Evolutionary conservation across 2,888 invertebrate species (phyloP), one percentile per base, ranked within the genome.

Genomic region (Trisateles emortualis): DNA sequence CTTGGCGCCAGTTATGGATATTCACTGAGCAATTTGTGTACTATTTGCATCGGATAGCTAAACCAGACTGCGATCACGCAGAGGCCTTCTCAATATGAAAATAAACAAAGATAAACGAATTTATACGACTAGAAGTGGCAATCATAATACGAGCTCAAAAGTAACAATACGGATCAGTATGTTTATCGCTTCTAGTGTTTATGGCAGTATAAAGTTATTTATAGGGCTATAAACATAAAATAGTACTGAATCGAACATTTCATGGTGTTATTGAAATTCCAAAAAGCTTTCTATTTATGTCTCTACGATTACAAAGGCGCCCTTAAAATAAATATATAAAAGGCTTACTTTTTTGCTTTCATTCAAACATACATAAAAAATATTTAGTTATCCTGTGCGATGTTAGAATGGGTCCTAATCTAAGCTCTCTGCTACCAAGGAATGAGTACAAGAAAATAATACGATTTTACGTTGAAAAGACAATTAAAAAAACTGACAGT

Each of bases 1-100:
- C 78, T 76, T 79, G 80, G 82, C 79, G 82, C 84, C 81, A 76
- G 82, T 79, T 82, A 83, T 81, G 81, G 84, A 84, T 76, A 83
- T 84, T 85, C 80, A 79, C 78, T 77, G 79, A 63, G 87, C 86
- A 89, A 90, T 89, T 90, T 88, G 83, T 81, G 81, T 76, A 79
- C 82, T 83, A 88, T 90, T 89, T 86, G 85, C 86, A 87, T 87
- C 83, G 77, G 79, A 81, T 80, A 76, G 77, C 74, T 75, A 73
- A 75, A 78, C 76, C 76, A 74, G 74, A 78, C 84, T 77, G 79
- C 70, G 81, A 81, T 87, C 86, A 87, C 86, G 90, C 84, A 86
- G 84, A 74, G 74, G 64, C 68, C 77, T 70, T 73, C 67, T 72
- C 74, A 72, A 84, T 81, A 81, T 81, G 78, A 86, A 87, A 83